phyloP scores from a whole-genome alignment of 64 coral and sea anemone species.

The Platygyra sinensis region DNA sequence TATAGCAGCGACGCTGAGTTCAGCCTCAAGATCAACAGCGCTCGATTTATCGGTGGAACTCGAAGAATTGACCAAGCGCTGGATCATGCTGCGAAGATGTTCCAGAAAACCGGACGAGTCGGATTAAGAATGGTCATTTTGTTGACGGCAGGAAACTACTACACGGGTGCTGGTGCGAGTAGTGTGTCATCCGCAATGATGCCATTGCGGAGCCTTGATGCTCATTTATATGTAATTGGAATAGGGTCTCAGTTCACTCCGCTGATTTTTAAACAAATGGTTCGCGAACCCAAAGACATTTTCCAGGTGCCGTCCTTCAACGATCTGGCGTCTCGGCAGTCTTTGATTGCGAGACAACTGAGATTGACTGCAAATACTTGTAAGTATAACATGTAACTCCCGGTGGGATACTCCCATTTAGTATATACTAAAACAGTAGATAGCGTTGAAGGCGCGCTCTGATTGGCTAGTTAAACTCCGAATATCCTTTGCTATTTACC shows the following conservation, averaged over 20 bases:
- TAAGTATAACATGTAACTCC: neutral
- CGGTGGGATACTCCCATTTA: neutral
- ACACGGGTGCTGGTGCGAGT: neutral
- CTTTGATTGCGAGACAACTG: neutral
- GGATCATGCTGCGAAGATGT: neutral
- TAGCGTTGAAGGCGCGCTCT: too few relatives aligned
- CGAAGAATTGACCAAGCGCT: slow-evolving; percentile 30
- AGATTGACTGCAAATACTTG: slow-evolving; percentile 6
- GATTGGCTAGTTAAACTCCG: too few relatives aligned
- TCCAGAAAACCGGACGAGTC: slow-evolving; percentile 19
- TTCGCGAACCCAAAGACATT: neutral
- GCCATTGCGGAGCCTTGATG: neutral
- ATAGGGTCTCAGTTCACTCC: slow-evolving; percentile 16
- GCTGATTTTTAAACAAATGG: slow-evolving; percentile 22
- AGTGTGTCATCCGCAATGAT: neutral
- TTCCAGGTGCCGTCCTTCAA: neutral
- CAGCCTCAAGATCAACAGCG: neutral
- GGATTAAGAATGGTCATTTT: slow-evolving; percentile 25
- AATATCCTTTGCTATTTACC: too few relatives aligned
- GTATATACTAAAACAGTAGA: too few relatives aligned
- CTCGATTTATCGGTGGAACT: neutral
- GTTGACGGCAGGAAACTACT: slow-evolving; percentile 33
- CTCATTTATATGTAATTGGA: slow-evolving; percentile 28
- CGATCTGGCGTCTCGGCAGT: neutral
- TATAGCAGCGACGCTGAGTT: slow-evolving; percentile 24